Evolutionary conservation across 2,113 vertebrate genomes (phyloP).

Genomic region (Hippocampus comes): DNA sequence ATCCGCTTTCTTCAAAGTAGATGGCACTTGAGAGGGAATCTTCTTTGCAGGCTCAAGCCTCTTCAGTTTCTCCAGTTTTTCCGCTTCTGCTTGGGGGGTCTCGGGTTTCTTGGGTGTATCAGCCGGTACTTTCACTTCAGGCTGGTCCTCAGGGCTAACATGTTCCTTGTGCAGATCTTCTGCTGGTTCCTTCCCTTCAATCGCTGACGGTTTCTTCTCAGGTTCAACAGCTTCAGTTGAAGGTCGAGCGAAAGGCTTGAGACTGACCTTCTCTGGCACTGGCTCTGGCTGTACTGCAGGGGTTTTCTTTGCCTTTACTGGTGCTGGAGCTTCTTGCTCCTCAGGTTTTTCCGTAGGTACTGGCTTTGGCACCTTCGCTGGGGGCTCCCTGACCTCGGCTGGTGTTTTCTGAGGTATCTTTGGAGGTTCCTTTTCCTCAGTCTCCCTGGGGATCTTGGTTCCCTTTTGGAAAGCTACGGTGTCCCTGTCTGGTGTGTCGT

Average conservation of each 20-base stretch:
- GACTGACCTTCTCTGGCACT: slow-evolving; percentile 60
- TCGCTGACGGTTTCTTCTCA: slow-evolving; percentile 67
- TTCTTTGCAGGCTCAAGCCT: slow-evolving; percentile 45
- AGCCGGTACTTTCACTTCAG: slow-evolving; percentile 42
- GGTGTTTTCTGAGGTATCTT: slow-evolving; percentile 51
- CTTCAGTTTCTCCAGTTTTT: slow-evolving; percentile 45
- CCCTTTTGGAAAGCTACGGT: slow-evolving; percentile 50
- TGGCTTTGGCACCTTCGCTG: slow-evolving; percentile 40
- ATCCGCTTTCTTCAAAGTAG: slow-evolving; percentile 42
- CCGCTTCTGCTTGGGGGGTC: slow-evolving; percentile 69
- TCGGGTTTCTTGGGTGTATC: slow-evolving; percentile 42
- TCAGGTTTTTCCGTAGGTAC: slow-evolving; percentile 42
- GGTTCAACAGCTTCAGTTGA: slow-evolving; percentile 72
- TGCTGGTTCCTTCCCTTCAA: slow-evolving; percentile 45
- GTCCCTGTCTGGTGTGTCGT: slow-evolving; percentile 68
- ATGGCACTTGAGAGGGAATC: slow-evolving; percentile 18
- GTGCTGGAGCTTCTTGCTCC: slow-evolving; percentile 53
- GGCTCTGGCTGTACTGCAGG: slow-evolving; percentile 57
- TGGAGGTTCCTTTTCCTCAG: slow-evolving; percentile 52
- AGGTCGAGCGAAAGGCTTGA: slow-evolving; percentile 65
- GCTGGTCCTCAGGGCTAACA: slow-evolving; percentile 43
- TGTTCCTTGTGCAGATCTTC: slow-evolving; percentile 35
- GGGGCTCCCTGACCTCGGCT: slow-evolving; percentile 38
- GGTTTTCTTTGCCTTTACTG: slow-evolving; percentile 63
- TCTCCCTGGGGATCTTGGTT: slow-evolving; percentile 47